Conservation (phyloP, 2,113 vertebrate genomes). For the Sprattus sprattus region DNA sequence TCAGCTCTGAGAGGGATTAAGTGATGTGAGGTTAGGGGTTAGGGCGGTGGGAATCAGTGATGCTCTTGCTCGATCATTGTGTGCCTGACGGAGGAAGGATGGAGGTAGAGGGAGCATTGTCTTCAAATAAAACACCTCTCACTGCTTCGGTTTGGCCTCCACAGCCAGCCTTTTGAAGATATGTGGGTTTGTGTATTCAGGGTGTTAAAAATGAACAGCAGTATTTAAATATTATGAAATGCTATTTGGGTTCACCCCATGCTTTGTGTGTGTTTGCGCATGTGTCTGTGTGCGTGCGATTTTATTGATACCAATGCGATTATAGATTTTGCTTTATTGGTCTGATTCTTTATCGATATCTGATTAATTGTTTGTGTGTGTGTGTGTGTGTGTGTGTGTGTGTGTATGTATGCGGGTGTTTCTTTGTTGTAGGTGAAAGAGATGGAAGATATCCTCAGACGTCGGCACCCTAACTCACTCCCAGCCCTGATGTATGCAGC, state of each 20-base stretch:
- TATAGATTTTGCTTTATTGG: too few relatives aligned
- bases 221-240: neutral
- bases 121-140: too few relatives aligned
- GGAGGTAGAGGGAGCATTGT: too few relatives aligned
- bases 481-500: conserved; percentile 89
- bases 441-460: conserved; percentile 86
- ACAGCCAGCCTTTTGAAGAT: too few relatives aligned
- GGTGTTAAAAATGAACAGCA: neutral
- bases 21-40: too few relatives aligned
- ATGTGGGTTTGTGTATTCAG: neutral
- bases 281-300: neutral
- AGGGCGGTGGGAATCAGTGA: too few relatives aligned
- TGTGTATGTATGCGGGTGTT: neutral
- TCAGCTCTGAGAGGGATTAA: neutral
- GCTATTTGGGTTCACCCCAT: neutral
- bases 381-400: neutral
- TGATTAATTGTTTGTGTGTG: neutral
- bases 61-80: too few relatives aligned
- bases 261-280: neutral
- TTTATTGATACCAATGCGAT: too few relatives aligned
- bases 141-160: too few relatives aligned
- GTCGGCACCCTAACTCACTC: conserved; percentile 86
- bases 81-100: too few relatives aligned
- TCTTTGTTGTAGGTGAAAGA: conserved; percentile 80
- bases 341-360: too few relatives aligned